Base-by-base conservation (phyloP, 2,113 vertebrate species). In the Amazona vittata region DNA sequence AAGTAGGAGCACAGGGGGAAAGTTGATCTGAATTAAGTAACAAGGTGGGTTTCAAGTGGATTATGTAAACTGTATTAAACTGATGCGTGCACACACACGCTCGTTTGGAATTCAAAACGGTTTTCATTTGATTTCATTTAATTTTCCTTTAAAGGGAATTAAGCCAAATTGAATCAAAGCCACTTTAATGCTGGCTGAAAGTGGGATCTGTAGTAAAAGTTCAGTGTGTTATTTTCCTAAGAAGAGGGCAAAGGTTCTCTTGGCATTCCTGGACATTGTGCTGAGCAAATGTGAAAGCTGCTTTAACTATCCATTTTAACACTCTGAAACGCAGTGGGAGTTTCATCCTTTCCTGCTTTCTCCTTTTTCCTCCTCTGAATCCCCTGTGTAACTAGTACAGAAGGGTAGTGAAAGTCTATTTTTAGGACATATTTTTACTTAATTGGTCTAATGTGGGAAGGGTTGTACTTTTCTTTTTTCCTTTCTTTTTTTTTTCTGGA, bases 1-100 rank as follows among this genome's bases (percentile, higher is more conserved):
- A 76, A 21, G 62, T 59, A 74, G 53, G 31, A 91, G 39, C 77
- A 75, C 14, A 6, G 0, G 0, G 89, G 86, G 41, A 65, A 96
- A 96, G 94, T 88, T 96, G 93, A 90, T 93, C 89, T 90, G 89
- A 95, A 89, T 94, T 91, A 91, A 94, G 74, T 71, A 96, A 90
- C 62, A 90, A 96, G 78, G 87, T 96, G 82, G 49, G 67, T 83
- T 96, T 94, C 81, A 76, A 96, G 90, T 91, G 70, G 78, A 77
- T 93, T 95, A 94, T 69, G n/a, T 85, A 85, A 96, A 87, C 91
- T 83, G 53, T 88, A 80, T 93, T 94, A 87, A 91, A 85, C 49
- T 67, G 67, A 85, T 83, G 47, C 3, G 0, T 59, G 63, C 26
- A 13, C 7, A 15, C 49, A 49, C 53, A 46, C 25, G 8, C n/a